Percentiles rank a stretch among this genome's conserved stretches.
Evolutionary conservation across 2,113 vertebrate species (phyloP).

Genomic region (Hippoglossus stenolepis): DNA sequence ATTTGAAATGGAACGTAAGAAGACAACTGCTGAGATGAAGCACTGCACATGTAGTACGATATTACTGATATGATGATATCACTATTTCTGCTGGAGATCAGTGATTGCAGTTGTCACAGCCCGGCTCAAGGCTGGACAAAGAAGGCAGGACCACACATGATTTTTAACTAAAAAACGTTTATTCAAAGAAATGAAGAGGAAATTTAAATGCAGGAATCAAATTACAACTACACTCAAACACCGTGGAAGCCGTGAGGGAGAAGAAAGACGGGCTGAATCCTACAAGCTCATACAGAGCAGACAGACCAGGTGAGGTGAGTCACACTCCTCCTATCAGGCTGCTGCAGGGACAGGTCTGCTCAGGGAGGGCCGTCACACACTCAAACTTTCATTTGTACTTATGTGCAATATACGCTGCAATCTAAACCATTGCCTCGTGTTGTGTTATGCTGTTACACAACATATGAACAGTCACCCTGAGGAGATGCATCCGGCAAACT

Average conservation of each 20-base stretch:
- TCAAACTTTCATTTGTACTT: neutral
- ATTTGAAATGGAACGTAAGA: neutral
- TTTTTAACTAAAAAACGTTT: neutral
- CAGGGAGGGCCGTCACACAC: neutral
- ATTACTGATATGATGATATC: neutral
- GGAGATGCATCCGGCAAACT: too few species aligned
- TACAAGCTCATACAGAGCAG: neutral
- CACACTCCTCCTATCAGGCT: too few species aligned
- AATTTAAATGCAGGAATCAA: neutral
- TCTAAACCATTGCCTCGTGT: neutral
- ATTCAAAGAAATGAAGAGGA: too few species aligned
- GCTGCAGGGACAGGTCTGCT: too few species aligned
- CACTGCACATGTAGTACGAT: neutral
- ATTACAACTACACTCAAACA: neutral
- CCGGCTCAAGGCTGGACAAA: neutral
- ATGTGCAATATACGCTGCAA: too few species aligned
- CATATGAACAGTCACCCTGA: too few species aligned
- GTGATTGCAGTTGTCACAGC: too few species aligned
- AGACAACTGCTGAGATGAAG: constrained; percentile 2
- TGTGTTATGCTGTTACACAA: neutral
- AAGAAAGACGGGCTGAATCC: too few species aligned
- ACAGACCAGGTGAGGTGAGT: neutral
- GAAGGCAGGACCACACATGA: neutral
- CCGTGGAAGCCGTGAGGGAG: too few species aligned
- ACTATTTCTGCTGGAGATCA: neutral